Percentiles rank a stretch among this genome's conserved stretches.
Conservation (phyloP, 35 echinoderm and acorn worm genomes). For the Acanthaster planci region DNA sequence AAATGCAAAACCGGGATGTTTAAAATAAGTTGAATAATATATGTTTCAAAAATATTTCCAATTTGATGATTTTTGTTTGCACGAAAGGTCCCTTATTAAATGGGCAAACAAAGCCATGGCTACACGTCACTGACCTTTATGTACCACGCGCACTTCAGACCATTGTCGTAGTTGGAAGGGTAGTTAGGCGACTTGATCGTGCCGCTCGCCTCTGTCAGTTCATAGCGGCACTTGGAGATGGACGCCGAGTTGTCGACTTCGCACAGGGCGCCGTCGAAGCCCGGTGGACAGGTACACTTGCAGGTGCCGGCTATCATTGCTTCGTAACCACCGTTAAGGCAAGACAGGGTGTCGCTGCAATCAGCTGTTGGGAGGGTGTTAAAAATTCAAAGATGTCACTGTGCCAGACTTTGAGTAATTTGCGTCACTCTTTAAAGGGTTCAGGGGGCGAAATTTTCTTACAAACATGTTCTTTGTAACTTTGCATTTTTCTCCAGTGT, state of each 20-base stretch:
- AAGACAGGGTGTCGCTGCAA: slow-evolving; percentile 1
- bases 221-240: slow-evolving; percentile 24
- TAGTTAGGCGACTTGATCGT: slow-evolving; percentile 51
- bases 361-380: not conserved
- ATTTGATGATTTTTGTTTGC: too few relatives aligned
- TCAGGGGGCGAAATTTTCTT: too few relatives aligned
- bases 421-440: too few relatives aligned
- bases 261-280: slow-evolving; percentile 41
- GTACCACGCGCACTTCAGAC: slow-evolving; percentile 31
- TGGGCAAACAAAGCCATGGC: not conserved
- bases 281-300: slow-evolving; percentile 49
- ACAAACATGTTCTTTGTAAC: too few relatives aligned
- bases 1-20: too few relatives aligned
- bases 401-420: too few relatives aligned
- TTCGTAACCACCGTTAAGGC: slow-evolving; percentile 62
- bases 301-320: slow-evolving; percentile 14
- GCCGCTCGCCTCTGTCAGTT: slow-evolving; percentile 37
- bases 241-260: slow-evolving; percentile 4
- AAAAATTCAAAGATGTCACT: too few relatives aligned
- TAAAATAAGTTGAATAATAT: too few relatives aligned
- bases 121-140: slow-evolving; percentile 46
- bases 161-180: slow-evolving; percentile 51
- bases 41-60: too few relatives aligned
- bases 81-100: too few relatives aligned
- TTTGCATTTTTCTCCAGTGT: too few relatives aligned